Evolutionary conservation across 2,113 vertebrate genomes (phyloP).

Genomic region (Sinocyclocheilus anophthalmus): DNA sequence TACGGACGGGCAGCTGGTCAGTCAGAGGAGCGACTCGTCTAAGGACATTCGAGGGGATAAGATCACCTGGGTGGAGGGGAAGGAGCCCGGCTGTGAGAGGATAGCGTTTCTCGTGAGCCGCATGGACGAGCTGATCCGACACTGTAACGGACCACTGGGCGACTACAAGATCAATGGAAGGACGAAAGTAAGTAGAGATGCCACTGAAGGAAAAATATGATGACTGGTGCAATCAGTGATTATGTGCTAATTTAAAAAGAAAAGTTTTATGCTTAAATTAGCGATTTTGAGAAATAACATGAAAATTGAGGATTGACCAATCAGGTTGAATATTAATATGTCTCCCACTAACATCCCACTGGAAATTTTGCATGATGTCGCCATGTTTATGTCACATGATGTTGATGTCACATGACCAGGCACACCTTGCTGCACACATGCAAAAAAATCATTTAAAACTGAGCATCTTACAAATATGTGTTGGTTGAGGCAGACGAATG

Average conservation of each 20-base stretch:
- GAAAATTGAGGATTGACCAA: background rate
- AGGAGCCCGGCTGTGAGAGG: constrained; percentile 82
- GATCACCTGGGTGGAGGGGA: constrained; percentile 89
- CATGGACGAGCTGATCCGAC: constrained; percentile 89
- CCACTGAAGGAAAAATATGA: background rate
- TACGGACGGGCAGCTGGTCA: constrained; percentile 87
- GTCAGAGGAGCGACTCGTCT: constrained; percentile 85
- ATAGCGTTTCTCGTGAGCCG: constrained; percentile 85
- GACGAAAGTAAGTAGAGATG: constrained; percentile 83
- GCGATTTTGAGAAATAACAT: background rate
- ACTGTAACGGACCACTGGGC: constrained; percentile 85
- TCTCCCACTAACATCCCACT: fast-evolving
- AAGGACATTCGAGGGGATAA: constrained; percentile 87
- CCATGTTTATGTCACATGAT: background rate
- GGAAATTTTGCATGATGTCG: background rate
- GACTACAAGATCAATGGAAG: constrained; percentile 88
- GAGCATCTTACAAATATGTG: background rate
- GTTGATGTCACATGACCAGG: background rate
- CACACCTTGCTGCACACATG: background rate
- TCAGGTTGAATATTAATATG: background rate
- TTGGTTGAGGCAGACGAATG: background rate
- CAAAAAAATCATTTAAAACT: too few relatives aligned
- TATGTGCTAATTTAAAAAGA: background rate
- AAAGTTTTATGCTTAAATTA: background rate
- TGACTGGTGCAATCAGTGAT: background rate